Evolutionary conservation across 2,797 vertebrate species (phyloP), one percentile per base, ranked within the genome.

Genomic region (Oreortyx pictus): DNA sequence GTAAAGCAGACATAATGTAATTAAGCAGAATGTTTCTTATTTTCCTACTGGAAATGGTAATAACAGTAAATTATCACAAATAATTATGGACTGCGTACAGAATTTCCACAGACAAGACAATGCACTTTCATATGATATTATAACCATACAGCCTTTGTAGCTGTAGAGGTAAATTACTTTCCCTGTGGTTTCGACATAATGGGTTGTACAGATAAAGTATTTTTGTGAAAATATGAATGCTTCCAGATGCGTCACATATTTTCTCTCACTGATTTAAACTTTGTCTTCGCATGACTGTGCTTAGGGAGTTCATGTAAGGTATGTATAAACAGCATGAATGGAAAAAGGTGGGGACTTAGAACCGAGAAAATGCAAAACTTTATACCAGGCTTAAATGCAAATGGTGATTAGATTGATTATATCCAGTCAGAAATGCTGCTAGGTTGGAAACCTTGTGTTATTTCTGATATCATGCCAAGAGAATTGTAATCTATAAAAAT

Each of bases 1-100:
- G 73, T 65, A 81, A 86, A 95, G 65, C 24, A 80, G 37, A 50
- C 25, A 50, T 70, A 73, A 64, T 10, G 31, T 59, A 92, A 94
- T 92, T 93, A 95, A 94, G 23, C 77, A 31, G 64, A 92, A 95
- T 82, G 87, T 71, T 92, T 70, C 62, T 78, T 74, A 56, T 66
- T 93, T 93, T 95, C n/a, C 77, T 73, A 17, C 75, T 74, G 91
- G 62, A 82, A 67, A 81, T 14, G 52, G 37, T 56, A 96, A 94
- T 81, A 95, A 57, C 70, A 79, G 70, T 65, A 86, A 96, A 90
- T 88, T 71, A 68, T 44, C 11, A 6, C 61, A 90, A 96, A 82
- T 97, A 96, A 96, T 96, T 96, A 93, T 8, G 91, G 68, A 35
- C 72, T 79, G 37, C 96, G 87, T 75, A n/a, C 9, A 44, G 95